phyloP scores from a whole-genome alignment of 2,113 vertebrate species.

The Prunella fulvescens region DNA sequence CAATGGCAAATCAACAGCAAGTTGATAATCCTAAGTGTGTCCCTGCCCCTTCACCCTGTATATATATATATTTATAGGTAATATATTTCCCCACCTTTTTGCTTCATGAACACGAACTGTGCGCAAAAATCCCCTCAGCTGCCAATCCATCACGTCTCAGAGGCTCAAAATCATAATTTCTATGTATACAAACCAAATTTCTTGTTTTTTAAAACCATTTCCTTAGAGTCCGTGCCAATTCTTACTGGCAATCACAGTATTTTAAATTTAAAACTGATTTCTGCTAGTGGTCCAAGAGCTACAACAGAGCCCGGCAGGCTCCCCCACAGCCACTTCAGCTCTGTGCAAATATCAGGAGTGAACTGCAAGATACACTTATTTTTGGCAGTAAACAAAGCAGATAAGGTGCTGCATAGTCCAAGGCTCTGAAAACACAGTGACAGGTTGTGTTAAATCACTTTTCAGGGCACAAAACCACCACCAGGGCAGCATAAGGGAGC shows the following conservation, averaged over 20 bases:
- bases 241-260: accelerated
- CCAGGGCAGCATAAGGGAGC: not conserved
- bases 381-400: constrained; percentile 9
- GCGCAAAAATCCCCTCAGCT: not conserved
- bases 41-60: no score
- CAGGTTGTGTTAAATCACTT: not conserved
- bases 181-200: accelerated
- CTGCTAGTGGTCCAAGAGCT: accelerated
- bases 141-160: accelerated
- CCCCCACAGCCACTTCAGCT: not conserved
- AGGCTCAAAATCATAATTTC: accelerated
- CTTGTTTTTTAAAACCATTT: not conserved
- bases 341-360: not conserved
- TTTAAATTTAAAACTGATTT: not conserved
- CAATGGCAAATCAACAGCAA: not conserved
- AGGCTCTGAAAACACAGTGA: not conserved
- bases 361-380: not conserved
- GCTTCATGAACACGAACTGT: accelerated
- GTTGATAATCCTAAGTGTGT: accelerated
- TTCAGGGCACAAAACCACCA: not conserved
- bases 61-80: not conserved
- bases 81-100: accelerated
- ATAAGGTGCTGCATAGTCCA: not conserved
- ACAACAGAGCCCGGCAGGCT: not conserved
- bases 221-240: accelerated